These are phyloP conservation scores for Apamea epomidion DNA, from an alignment of 2,888 invertebrate genomes.

Conservation along the genomic window DNA sequence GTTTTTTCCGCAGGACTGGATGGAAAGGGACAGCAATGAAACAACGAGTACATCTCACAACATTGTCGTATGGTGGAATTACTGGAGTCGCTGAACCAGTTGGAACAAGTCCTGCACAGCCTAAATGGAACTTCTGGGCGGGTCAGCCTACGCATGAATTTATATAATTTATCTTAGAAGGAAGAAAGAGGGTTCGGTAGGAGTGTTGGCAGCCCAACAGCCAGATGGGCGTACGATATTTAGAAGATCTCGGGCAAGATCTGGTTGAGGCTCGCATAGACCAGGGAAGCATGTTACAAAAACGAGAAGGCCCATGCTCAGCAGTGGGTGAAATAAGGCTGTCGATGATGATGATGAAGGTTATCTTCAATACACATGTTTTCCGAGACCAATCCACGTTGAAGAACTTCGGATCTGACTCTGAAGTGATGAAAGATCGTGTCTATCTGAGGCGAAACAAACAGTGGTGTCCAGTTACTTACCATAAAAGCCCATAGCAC, in stretches of 20 bases:
- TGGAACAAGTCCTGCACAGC: neutral
- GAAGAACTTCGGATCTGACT: neutral
- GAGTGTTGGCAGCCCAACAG: no score
- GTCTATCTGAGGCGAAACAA: neutral
- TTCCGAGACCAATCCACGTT: neutral
- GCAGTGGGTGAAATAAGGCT: no score
- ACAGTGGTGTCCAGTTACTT: slow-evolving; percentile 62
- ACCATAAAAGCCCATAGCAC: slow-evolving; percentile 91
- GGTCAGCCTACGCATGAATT: neutral
- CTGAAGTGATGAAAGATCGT: neutral
- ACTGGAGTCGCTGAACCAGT: neutral
- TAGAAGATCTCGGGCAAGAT: no score
- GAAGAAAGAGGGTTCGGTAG: no score
- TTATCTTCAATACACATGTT: neutral
- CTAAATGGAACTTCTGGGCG: neutral
- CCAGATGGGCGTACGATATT: no score
- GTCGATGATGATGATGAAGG: no score
- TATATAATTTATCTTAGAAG: neutral
- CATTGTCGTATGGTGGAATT: neutral
- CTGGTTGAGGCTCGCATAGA: no score
- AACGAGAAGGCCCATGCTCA: no score
- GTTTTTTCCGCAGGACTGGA: no score
- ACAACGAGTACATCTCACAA: neutral
- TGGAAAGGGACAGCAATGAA: neutral
- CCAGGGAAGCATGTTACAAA: no score